Conservation (phyloP, 2,888 invertebrate genomes). For the Seira sanloemensis region DNA sequence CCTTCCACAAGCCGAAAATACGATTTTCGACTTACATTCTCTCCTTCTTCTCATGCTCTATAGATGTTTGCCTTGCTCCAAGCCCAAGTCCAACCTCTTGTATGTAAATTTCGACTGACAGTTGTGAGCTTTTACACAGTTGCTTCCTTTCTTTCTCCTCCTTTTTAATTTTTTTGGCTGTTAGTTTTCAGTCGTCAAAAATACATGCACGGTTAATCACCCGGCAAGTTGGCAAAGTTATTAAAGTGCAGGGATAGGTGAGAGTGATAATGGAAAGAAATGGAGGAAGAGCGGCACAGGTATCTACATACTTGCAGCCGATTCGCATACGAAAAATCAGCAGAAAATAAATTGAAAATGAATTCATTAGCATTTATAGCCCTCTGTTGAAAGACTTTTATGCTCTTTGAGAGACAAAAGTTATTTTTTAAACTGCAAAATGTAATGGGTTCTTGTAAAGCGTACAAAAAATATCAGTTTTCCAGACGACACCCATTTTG, state of each 20-base stretch:
- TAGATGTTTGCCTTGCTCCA: no score
- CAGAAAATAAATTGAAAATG: neutral
- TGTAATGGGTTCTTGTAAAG: neutral
- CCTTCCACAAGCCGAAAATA: no score
- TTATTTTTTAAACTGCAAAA: no score
- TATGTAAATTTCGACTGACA: no score
- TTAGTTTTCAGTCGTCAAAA: conserved; percentile 28
- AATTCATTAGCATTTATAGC: neutral
- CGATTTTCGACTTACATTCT: no score
- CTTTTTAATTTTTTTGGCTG: neutral
- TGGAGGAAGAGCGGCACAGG: conserved; percentile 34
- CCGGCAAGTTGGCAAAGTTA: neutral
- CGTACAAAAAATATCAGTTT: neutral
- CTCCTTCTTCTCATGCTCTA: no score
- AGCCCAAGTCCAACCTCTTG: no score
- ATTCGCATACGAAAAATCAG: neutral
- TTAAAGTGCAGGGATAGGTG: neutral
- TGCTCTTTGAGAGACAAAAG: no score
- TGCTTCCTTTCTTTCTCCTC: no score
- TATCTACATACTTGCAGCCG: conserved; percentile 57
- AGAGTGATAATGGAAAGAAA: neutral
- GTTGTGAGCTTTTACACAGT: no score
- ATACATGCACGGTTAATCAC: conserved; percentile 63
- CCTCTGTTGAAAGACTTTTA: neutral
- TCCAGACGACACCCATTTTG: neutral